Conservation (phyloP, 2,797 vertebrate genomes). For the Ceryle rudis region DNA sequence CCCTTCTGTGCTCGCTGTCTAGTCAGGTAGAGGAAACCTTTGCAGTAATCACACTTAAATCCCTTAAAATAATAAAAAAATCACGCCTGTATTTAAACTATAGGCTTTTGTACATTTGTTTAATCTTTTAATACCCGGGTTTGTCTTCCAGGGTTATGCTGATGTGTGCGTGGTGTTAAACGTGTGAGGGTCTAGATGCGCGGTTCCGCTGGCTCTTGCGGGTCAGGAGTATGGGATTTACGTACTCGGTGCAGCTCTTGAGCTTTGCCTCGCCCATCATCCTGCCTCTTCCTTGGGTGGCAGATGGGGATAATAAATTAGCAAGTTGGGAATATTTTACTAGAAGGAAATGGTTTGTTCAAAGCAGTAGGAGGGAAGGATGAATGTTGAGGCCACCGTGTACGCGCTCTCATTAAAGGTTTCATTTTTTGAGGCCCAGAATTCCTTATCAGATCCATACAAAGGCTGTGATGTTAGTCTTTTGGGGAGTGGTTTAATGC, state of each 20-base stretch:
- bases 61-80: not conserved
- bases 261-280: not conserved
- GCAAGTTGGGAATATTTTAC: not conserved
- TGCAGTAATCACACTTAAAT: not conserved
- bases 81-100: not conserved
- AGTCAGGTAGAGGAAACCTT: not conserved
- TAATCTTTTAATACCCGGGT: not conserved
- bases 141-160: not conserved
- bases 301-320: not conserved
- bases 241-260: rapidly evolving
- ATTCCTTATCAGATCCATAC: constrained; percentile 20
- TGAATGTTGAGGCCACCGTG: not conserved
- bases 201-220: not conserved
- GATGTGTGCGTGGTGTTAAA: not conserved
- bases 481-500: constrained; percentile 27
- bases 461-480: constrained; percentile 40
- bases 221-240: not conserved
- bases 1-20: rapidly evolving
- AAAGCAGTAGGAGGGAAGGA: not conserved
- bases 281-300: not conserved
- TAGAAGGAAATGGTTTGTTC: not conserved
- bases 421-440: not conserved
- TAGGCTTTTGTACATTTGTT: not conserved
- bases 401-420: not conserved
- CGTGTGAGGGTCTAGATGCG: not conserved